phyloP scores from a whole-genome alignment of 2,888 invertebrate genomes.

The Troglohyphantes excavatus region DNA sequence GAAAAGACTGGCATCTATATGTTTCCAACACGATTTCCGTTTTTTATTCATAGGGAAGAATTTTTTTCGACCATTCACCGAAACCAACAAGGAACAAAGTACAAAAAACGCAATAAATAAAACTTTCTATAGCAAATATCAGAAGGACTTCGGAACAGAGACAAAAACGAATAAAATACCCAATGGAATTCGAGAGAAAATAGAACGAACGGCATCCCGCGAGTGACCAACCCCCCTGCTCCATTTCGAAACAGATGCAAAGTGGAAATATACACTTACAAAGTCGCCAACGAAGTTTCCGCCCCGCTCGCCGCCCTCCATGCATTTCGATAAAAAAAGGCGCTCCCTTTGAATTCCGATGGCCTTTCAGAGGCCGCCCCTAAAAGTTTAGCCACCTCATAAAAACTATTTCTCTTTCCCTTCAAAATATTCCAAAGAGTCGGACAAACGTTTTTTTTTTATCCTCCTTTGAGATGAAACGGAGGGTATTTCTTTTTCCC shows the following conservation, averaged over 20 bases:
- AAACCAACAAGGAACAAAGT: background rate
- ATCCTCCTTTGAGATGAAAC: constrained; percentile 31
- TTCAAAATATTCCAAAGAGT: constrained; percentile 57
- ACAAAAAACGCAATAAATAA: background rate
- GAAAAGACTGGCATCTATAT: too few relatives aligned
- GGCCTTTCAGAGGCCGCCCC: background rate
- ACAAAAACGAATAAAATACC: background rate
- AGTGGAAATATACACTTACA: constrained; percentile 75
- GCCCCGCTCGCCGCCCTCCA: background rate
- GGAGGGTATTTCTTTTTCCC: constrained; percentile 16
- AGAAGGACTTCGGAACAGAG: background rate
- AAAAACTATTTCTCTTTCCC: constrained; percentile 1
- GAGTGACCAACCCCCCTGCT: constrained; percentile 33
- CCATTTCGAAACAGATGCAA: constrained; percentile 71
- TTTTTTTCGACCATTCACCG: background rate
- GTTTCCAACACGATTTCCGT: too few relatives aligned
- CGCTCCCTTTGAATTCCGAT: constrained; percentile 20
- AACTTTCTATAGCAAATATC: background rate
- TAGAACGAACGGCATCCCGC: constrained; percentile 8
- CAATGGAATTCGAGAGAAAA: background rate
- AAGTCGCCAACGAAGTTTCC: constrained; percentile 69
- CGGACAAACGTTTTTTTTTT: constrained; percentile 72
- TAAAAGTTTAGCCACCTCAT: too few relatives aligned
- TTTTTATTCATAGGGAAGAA: too few relatives aligned
- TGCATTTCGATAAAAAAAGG: constrained; percentile 1